Base-by-base conservation (phyloP, 2,113 vertebrate species). In the Chionis minor region DNA sequence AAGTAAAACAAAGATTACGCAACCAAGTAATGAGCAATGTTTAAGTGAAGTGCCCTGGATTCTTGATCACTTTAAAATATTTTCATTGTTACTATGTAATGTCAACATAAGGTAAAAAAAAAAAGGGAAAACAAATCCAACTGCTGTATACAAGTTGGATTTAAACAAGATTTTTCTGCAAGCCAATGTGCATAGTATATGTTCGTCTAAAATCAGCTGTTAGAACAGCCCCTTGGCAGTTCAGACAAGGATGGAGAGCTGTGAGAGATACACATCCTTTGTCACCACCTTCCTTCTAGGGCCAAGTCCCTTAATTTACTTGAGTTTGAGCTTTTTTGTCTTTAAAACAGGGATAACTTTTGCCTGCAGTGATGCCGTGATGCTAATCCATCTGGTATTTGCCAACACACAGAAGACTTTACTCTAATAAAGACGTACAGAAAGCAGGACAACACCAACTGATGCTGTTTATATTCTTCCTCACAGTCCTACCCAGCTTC, bases 301-400 rank as follows among this genome's bases (percentile, higher is more conserved):
- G 54, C 47, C 49, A 66, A 73, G 30, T 45, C 51, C 62, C 20
- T 78, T 58, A 69, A 54, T 58, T 72, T 62, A 87, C n/a, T 79
- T 52, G 32, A 89, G 51, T 19, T 81, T 89, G 77, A 87, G 54
- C 28, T 55, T 73, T 81, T 81, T 42, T 81, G 22, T 80, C 73
- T 90, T 66, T 82, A 82, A 85, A 89, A 47, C 74, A 82, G 58
- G 62, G 54, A 52, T 66, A 91, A 85, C 44, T 87, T 79, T 55
- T 93, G 87, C 66, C 83, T 0, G 5, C 51, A 80, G 78, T 21
- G 35, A 82, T 27, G 58, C 55, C 16, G 1, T 42, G 65, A 84
- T 75, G 86, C 56, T 94, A 92, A 92, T 81, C 42, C 85, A 58
- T 54, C 58, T 70, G 62, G 38, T 81, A 79, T 81, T 95, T 91